Percentiles rank a stretch among this genome's conserved stretches.
Conservation (phyloP, 2,113 vertebrate species). For the Austrofundulus limnaeus region DNA sequence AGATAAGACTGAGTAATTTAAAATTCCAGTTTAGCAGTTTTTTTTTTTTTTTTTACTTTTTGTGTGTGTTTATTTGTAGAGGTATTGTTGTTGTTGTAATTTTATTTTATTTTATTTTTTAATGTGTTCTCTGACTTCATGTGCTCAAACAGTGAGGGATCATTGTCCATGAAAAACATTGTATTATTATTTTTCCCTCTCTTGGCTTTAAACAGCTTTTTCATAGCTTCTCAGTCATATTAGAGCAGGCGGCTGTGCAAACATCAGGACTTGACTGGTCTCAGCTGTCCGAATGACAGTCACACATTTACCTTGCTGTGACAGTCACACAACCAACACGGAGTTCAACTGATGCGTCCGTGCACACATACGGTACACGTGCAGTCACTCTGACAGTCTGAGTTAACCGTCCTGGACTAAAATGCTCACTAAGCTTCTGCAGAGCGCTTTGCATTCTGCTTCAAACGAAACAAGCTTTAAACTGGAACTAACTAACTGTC, state of each 20-base stretch:
- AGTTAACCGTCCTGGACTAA: slow-evolving; percentile 25
- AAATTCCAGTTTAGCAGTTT: slow-evolving; percentile 12
- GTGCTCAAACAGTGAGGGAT: slow-evolving; percentile 23
- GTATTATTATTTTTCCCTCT: slow-evolving; percentile 30
- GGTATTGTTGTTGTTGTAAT: too few species aligned
- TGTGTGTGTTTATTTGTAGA: too few species aligned
- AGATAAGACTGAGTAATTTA: slow-evolving; percentile 27
- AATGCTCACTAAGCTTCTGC: slow-evolving; percentile 8
- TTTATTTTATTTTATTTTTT: slow-evolving; percentile 16
- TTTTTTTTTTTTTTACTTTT: too few species aligned
- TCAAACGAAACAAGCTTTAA: slow-evolving; percentile 2
- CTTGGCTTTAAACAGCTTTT: slow-evolving; percentile 31
- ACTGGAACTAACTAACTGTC: slow-evolving; percentile 2
- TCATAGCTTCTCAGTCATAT: slow-evolving; percentile 45
- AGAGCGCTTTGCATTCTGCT: slow-evolving; percentile 18
- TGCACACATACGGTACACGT: slow-evolving; percentile 31
- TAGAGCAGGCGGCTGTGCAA: slow-evolving; percentile 56
- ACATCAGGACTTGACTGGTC: slow-evolving; percentile 48
- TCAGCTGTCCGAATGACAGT: slow-evolving; percentile 55
- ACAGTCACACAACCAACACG: slow-evolving; percentile 47
- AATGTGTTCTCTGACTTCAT: slow-evolving; percentile 4
- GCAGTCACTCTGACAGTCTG: slow-evolving; percentile 20
- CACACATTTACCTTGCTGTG: slow-evolving; percentile 48
- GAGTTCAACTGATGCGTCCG: slow-evolving; percentile 34
- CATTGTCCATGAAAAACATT: slow-evolving; percentile 27